Evolutionary conservation across 2,888 invertebrate species (phyloP), one percentile per base, ranked within the genome.

Genomic region (Alsophila aescularia): DNA sequence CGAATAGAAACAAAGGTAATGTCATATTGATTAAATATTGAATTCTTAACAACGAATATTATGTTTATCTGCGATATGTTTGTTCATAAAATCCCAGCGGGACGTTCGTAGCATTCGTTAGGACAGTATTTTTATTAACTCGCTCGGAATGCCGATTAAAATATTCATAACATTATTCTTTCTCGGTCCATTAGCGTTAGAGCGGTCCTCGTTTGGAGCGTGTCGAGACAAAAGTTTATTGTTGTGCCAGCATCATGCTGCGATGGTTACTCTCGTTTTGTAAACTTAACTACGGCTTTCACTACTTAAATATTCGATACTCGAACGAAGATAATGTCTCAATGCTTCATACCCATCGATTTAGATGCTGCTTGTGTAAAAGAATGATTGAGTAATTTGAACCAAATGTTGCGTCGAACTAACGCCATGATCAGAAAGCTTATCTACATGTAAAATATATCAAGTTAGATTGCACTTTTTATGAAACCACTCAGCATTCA

Each of bases 71-170:
- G 75, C 81, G 74, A 87, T 88, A 82, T 87, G 85, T 85, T 85
- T 84, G 87, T 87, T 88, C 83, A 79, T 83, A 79, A 79, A 81
- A 75, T 79, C 84, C 60, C 90, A 87, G 90, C 90, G 84, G 90
- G 90, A 75, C 59, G 75, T 73, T 69, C 70, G 64, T 69, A 73
- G 70, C 75, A 77, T 83, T 90, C 83, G 85, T 87, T 88, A 86
- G 81, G 81, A 78, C 79, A 81, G 78, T 83, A 84, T 87, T 88
- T 87, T 88, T 90, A 90, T 88, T 83, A 87, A 87, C 85, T 86
- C 83, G 74, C 75, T 76, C 79, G 81, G 85, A 86, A 89, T 87
- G 77, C 77, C 76, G 81, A 86, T 86, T 85, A 83, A 82, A 84
- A 85, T 87, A 86, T 87, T 85, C 82, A 83, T 80, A 84, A 76